Evolutionary conservation across 2,113 vertebrate genomes (phyloP).

Genomic region (Ptyas mucosa): DNA sequence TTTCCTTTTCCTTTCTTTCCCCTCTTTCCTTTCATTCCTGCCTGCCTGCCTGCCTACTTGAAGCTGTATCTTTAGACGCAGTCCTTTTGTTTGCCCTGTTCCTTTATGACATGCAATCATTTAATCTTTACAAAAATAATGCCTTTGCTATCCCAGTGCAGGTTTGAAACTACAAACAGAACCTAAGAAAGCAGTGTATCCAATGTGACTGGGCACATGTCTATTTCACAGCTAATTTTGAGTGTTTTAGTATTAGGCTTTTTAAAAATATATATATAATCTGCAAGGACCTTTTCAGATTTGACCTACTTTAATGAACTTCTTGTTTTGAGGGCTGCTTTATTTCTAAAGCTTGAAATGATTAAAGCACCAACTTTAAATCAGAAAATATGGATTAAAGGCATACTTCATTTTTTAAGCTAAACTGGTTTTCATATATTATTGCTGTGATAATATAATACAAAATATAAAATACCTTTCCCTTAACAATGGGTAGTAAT

Average conservation of each 20-base stretch:
- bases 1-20: neutral
- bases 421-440: neutral
- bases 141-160: neutral
- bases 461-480: neutral
- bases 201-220: neutral
- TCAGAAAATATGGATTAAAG: neutral
- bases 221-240: neutral
- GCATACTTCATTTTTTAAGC: neutral
- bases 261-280: neutral
- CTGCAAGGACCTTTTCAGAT: neutral
- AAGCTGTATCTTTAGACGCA: neutral
- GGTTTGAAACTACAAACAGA: neutral
- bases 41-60: neutral
- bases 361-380: neutral
- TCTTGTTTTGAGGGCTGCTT: neutral
- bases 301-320: neutral
- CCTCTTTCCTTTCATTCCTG: neutral
- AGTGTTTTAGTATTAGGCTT: neutral
- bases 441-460: neutral
- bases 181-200: neutral
- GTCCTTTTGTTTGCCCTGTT: neutral
- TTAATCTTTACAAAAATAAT: neutral
- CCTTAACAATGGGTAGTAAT: neutral
- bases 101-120: neutral
- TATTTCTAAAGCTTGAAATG: neutral